Conservation (phyloP, 2,888 invertebrate genomes). For the Lochmaea crataegi region DNA sequence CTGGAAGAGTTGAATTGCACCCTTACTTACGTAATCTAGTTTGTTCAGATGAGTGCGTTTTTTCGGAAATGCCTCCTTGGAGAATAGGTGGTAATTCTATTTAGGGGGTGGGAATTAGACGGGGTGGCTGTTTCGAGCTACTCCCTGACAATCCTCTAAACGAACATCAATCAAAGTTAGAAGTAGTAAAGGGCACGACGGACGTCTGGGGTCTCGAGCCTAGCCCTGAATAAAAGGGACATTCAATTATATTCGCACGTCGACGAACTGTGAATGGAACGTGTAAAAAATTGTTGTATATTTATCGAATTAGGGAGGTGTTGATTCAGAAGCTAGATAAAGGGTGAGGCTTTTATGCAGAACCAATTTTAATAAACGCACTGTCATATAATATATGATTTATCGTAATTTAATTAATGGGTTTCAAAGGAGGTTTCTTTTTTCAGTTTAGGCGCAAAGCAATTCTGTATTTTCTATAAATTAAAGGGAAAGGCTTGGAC, state of each 20-base stretch:
- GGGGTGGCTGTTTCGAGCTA: constrained; percentile 50
- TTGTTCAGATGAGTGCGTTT: constrained; percentile 47
- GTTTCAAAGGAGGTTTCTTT: too few species aligned
- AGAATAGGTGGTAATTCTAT: constrained; percentile 50
- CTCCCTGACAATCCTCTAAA: constrained; percentile 56
- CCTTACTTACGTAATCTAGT: background rate
- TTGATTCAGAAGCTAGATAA: background rate
- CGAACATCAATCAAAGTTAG: constrained; percentile 58
- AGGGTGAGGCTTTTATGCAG: background rate
- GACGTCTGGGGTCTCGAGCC: constrained; percentile 32
- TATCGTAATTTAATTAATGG: too few species aligned
- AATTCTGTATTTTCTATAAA: too few species aligned
- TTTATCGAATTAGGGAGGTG: constrained; percentile 10
- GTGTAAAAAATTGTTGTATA: constrained; percentile 4
- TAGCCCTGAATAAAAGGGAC: constrained; percentile 19
- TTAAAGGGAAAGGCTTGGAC: too few species aligned
- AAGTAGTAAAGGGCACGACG: constrained; percentile 45
- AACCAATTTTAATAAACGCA: background rate
- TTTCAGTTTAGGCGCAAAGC: too few species aligned
- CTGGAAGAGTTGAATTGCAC: background rate
- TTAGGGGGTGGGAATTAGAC: constrained; percentile 53
- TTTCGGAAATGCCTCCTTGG: constrained; percentile 55
- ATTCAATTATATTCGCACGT: constrained; percentile 47
- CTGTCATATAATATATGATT: too few species aligned
- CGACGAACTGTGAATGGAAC: constrained; percentile 36